phyloP scores from a whole-genome alignment of 2,113 vertebrate species.

The Sander lucioperca region DNA sequence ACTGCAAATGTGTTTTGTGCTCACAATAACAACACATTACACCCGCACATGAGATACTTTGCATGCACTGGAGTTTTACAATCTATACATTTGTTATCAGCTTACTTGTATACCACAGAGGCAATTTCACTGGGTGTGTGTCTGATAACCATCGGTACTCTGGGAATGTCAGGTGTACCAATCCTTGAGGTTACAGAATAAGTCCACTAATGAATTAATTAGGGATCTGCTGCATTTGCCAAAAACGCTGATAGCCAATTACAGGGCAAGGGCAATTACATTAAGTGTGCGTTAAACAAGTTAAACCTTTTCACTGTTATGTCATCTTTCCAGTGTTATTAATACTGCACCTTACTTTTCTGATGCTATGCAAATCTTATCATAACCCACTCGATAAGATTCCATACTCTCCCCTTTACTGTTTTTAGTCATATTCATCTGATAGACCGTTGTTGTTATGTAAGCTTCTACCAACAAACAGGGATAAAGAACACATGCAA shows the following conservation, averaged over 20 bases:
- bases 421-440: neutral
- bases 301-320: neutral
- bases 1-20: neutral
- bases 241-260: neutral
- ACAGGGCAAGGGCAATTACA: no score
- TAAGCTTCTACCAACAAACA: no score
- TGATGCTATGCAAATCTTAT: neutral
- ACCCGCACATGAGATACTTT: neutral
- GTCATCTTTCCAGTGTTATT: neutral
- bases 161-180: neutral
- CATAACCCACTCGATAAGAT: neutral
- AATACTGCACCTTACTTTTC: neutral
- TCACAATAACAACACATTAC: conserved; percentile 11
- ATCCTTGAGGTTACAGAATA: neutral
- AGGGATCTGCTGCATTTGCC: neutral
- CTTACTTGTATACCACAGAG: neutral
- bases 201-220: neutral
- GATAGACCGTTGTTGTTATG: no score
- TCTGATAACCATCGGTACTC: conserved; percentile 11
- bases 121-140: conserved; percentile 52
- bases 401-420: neutral
- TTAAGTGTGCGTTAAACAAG: no score
- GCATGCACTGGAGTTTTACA: neutral
- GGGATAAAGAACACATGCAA: neutral
- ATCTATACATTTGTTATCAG: conserved; percentile 20